These are phyloP conservation scores for Graphium colonna DNA, from an alignment of 2,888 invertebrate species.

Conservation along the genomic window DNA sequence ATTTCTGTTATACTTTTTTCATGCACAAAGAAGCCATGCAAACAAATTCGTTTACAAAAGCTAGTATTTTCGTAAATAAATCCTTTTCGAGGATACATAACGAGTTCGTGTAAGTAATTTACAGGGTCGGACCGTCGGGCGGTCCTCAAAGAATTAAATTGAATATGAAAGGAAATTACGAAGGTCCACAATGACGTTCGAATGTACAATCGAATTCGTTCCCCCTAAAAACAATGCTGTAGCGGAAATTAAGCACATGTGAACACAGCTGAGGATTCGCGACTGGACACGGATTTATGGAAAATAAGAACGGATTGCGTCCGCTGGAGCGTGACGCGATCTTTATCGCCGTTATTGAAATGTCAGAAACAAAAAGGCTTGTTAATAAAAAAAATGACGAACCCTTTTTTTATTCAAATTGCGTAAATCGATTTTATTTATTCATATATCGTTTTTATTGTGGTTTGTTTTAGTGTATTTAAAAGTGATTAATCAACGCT, in stretches of 20 bases:
- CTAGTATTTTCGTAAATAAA: conserved; percentile 42
- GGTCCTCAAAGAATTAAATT: conserved; percentile 68
- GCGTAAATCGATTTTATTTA: not conserved
- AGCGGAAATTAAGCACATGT: conserved; percentile 72
- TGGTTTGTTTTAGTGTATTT: no score
- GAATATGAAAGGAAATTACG: conserved; percentile 73
- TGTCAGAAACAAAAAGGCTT: conserved; percentile 17
- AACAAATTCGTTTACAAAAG: no score
- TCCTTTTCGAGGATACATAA: conserved; percentile 45
- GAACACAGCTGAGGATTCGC: conserved; percentile 37
- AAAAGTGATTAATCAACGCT: no score
- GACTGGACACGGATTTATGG: conserved; percentile 38
- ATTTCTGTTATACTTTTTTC: no score
- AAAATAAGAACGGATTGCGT: conserved; percentile 19
- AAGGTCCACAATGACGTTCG: conserved; percentile 60
- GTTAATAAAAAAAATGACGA: conserved; percentile 1
- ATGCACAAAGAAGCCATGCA: no score
- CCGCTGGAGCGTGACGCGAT: conserved; percentile 15
- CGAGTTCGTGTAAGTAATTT: conserved; percentile 42
- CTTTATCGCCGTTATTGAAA: conserved; percentile 20
- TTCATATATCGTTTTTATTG: no score
- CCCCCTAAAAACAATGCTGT: conserved; percentile 68
- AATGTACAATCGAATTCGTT: conserved; percentile 67
- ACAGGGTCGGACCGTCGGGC: conserved; percentile 49
- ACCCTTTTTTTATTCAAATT: not conserved